phyloP scores from a whole-genome alignment of 1,140 invertebrate species.

The Artemia franciscana region DNA sequence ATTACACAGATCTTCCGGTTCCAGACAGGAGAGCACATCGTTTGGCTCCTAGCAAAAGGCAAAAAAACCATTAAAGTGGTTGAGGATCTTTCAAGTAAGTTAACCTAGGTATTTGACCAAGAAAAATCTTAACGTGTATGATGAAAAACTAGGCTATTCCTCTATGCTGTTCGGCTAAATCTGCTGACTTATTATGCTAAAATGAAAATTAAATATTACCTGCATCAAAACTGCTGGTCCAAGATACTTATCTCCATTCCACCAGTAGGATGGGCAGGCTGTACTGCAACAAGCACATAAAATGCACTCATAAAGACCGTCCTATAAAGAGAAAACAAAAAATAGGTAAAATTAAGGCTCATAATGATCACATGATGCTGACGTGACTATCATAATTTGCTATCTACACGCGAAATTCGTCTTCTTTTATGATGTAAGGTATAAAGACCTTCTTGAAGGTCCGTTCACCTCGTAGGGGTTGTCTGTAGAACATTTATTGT shows the following conservation, averaged over 20 bases:
- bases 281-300: slow-evolving; percentile 93
- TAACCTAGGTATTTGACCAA: neutral
- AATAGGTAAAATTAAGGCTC: too few relatives aligned
- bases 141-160: neutral
- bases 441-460: too few relatives aligned
- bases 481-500: too few relatives aligned
- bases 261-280: slow-evolving; percentile 92
- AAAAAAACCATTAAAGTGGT: neutral
- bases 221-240: slow-evolving; percentile 92
- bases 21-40: neutral
- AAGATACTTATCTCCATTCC: slow-evolving; percentile 89
- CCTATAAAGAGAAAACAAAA: slow-evolving; percentile 22
- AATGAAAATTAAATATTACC: slow-evolving; percentile 18
- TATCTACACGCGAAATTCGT: too few relatives aligned
- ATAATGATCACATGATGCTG: too few relatives aligned
- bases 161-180: neutral
- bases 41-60: neutral
- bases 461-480: too few relatives aligned
- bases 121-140: neutral
- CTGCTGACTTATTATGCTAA: neutral
- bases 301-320: slow-evolving; percentile 92
- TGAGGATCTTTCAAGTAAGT: neutral
- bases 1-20: too few relatives aligned
- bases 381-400: too few relatives aligned
- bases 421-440: too few relatives aligned